Evolutionary conservation across 2,797 vertebrate species (phyloP), one percentile per base, ranked within the genome.

Genomic region (Synaphobranchus kaupii): DNA sequence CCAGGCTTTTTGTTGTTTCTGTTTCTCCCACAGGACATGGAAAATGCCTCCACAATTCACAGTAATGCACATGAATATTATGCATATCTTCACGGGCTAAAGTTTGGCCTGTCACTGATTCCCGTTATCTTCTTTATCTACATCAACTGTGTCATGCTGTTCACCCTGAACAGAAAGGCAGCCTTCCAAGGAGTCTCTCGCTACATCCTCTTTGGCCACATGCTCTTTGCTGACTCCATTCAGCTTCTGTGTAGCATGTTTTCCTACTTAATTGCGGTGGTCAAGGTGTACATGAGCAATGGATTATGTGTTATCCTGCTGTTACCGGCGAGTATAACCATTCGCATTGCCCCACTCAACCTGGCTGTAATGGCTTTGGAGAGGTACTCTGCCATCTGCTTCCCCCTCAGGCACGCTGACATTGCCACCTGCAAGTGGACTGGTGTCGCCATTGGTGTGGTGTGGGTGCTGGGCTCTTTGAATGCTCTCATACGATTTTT

Each of bases 141-240:
- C 25, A 28, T 95, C 5, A 95, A 95, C 17, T 13, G 80, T 0
- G 68, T 95, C 84, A 95, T 95, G 94, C 54, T 95, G 56, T 91
- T 92, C 1, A 85, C 92, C 22, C 10, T 96, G 73, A 34, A 20
- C 3, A 76, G 91, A 71, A 94, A 92, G 85, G 86, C 92, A 22
- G 8, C 88, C 6, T 89, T 95, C 6, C 84, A 89, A 83, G 93
- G 94, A 83, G 89, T 89, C 1, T 84, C 94, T 1, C 92, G 92
- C 0, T 95, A 94, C n/a, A 88, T 95, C 66, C 90, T 96, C 4
- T 95, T 95, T 52, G 90, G 89, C 22, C 93, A 95, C 82, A 88
- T 96, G 90, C 94, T 95, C 48, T n/a, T 94, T 6, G 89, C 76
- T 4, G 39, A 39, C 39, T 39, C 39, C 39, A 39, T 39, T 39